Conservation (phyloP, 2,797 vertebrate species). For the Hephaestus fuliginosus region DNA sequence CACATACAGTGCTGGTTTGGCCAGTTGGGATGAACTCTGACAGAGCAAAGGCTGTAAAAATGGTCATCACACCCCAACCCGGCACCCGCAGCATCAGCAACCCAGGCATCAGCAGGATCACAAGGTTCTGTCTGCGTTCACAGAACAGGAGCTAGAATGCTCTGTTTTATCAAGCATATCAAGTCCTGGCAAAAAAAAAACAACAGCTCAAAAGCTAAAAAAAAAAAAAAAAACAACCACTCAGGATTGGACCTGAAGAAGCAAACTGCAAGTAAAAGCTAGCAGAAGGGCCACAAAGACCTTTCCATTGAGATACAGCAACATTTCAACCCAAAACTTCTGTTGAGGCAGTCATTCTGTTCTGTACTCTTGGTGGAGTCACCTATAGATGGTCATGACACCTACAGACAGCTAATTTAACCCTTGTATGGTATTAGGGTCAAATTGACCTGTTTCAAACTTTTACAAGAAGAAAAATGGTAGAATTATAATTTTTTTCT, state of each 20-base stretch:
- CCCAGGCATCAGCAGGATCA: not conserved
- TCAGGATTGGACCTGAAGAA: not conserved
- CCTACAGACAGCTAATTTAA: not conserved
- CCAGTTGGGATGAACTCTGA: not conserved
- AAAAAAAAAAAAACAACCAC: not conserved
- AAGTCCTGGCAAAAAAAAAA: not conserved
- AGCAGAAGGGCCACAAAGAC: not conserved
- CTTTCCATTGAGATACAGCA: not conserved
- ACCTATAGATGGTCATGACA: not conserved
- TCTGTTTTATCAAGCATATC: too few species aligned
- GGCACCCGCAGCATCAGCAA: not conserved
- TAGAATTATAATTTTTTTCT: too few species aligned
- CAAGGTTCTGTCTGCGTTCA: not conserved
- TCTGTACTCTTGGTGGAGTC: not conserved
- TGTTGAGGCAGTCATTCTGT: not conserved
- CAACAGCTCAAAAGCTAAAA: not conserved
- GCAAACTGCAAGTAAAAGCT: not conserved
- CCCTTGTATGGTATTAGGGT: too few species aligned
- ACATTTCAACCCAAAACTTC: not conserved
- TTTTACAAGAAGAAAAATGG: too few species aligned
- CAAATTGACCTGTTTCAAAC: too few species aligned
- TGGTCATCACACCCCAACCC: not conserved
- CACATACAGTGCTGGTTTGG: slow-evolving; percentile 12
- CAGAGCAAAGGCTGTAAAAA: not conserved
- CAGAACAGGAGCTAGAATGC: not conserved